A percentile compares a stretch with the other conserved stretches of the same genome.
Evolutionary conservation across 2,113 vertebrate species (phyloP).

Genomic region (Gymnogyps californianus): DNA sequence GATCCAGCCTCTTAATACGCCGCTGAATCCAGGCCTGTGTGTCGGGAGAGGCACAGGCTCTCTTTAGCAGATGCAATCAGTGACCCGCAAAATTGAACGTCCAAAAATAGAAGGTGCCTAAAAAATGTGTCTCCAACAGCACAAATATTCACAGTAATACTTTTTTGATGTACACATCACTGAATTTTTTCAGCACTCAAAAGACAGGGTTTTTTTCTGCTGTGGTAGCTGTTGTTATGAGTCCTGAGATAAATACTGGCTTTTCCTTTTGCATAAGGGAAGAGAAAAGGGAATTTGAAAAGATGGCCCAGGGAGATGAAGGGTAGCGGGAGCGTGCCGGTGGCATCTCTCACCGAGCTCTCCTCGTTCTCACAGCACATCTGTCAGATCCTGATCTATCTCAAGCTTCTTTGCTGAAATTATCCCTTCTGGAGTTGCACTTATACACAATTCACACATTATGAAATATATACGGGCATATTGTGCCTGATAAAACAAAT

Average conservation of each 20-base stretch:
- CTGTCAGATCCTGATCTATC: background rate
- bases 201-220: background rate
- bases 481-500: background rate
- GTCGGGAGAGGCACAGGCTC: background rate
- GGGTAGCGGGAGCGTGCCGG: background rate
- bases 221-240: background rate
- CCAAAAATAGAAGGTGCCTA: background rate
- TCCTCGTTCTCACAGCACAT: background rate
- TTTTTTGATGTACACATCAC: rapidly evolving
- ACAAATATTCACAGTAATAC: background rate
- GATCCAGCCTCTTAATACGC: background rate
- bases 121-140: background rate
- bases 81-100: background rate
- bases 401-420: background rate
- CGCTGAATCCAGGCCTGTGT: background rate
- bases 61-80: background rate
- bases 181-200: background rate
- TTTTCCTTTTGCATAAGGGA: background rate
- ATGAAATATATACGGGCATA: background rate
- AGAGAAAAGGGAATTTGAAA: background rate
- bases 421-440: background rate
- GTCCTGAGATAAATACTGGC: background rate
- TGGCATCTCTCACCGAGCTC: background rate
- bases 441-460: background rate
- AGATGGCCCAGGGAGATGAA: background rate